Conservation (phyloP, 2,113 vertebrate genomes). For the Struthidea cinerea region DNA sequence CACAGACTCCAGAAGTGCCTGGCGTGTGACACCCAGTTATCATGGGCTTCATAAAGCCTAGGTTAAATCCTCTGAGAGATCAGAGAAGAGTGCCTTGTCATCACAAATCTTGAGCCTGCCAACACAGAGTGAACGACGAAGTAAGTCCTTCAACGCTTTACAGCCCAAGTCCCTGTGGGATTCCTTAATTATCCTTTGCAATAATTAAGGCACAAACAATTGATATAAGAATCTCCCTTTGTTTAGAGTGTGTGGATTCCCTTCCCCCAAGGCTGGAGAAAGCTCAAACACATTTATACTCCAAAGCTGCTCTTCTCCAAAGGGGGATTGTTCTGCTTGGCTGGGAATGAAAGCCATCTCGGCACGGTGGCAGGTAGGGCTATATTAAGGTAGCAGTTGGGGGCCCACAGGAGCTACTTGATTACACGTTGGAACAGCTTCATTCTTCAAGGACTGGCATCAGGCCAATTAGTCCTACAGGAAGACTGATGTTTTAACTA, state of each 20-base stretch:
- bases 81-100: neutral
- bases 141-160: neutral
- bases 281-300: neutral
- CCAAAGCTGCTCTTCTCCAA: slow-evolving; percentile 50
- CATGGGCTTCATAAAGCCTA: neutral
- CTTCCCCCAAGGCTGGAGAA: slow-evolving; percentile 34
- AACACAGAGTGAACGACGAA: neutral
- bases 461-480: slow-evolving; percentile 48
- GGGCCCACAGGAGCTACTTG: slow-evolving; percentile 55
- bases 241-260: neutral
- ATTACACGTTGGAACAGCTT: slow-evolving; percentile 62
- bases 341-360: slow-evolving; percentile 47
- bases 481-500: slow-evolving; percentile 52
- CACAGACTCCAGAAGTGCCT: neutral
- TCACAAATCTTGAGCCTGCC: slow-evolving; percentile 1
- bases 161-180: neutral
- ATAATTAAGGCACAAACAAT: slow-evolving; percentile 57
- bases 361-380: slow-evolving; percentile 36
- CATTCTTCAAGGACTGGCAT: slow-evolving; percentile 50
- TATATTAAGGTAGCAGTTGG: slow-evolving; percentile 34
- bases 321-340: slow-evolving; percentile 57
- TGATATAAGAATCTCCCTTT: slow-evolving; percentile 25
- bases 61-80: neutral
- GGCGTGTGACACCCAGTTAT: neutral
- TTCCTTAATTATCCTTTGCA: slow-evolving; percentile 45